A percentile compares a stretch with the other conserved stretches of the same genome.
phyloP scores from a whole-genome alignment of 2,888 invertebrate species.

The Scaptomyza cyrtandrae region DNA sequence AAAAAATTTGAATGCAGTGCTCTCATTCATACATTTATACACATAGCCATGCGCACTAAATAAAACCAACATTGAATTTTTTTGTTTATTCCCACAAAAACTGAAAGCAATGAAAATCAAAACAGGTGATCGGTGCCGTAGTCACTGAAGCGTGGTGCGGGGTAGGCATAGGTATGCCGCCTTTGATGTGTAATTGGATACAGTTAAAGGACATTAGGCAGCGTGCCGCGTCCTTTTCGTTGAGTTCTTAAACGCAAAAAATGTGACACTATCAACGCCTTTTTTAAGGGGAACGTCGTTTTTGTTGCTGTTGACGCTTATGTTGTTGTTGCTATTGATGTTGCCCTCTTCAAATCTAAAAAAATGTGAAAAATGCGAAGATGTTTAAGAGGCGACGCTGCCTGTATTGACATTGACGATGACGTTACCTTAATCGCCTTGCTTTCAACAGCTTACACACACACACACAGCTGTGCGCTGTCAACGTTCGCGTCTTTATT shows the following conservation, averaged over 20 bases:
- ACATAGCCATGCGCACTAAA: no score
- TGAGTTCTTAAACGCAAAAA: constrained; percentile 72
- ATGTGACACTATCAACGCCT: constrained; percentile 81
- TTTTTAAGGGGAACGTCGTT: constrained; percentile 53
- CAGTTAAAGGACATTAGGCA: constrained; percentile 68
- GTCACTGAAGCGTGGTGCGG: constrained; percentile 7
- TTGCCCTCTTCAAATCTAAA: constrained; percentile 74
- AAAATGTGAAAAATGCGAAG: constrained; percentile 79
- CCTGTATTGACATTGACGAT: constrained; percentile 38
- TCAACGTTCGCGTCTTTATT: constrained; percentile 80
- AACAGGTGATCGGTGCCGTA: no score
- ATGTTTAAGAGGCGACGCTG: constrained; percentile 56
- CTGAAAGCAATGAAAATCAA: no score
- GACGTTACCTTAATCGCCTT: constrained; percentile 70
- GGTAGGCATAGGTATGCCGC: constrained; percentile 35
- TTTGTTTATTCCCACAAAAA: no score
- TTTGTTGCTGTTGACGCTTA: constrained; percentile 8
- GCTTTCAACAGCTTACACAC: constrained; percentile 50
- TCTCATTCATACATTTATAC: no score
- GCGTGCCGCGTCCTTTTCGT: constrained; percentile 53
- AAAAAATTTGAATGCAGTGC: no score
- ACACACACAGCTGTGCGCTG: constrained; percentile 54
- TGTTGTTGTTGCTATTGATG: constrained; percentile 28
- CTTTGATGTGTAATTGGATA: constrained; percentile 82
- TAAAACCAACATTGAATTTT: no score